A percentile compares a stretch with the other conserved stretches of the same genome.
Conservation (phyloP, 2,113 vertebrate genomes). For the Tauraco erythrolophus region DNA sequence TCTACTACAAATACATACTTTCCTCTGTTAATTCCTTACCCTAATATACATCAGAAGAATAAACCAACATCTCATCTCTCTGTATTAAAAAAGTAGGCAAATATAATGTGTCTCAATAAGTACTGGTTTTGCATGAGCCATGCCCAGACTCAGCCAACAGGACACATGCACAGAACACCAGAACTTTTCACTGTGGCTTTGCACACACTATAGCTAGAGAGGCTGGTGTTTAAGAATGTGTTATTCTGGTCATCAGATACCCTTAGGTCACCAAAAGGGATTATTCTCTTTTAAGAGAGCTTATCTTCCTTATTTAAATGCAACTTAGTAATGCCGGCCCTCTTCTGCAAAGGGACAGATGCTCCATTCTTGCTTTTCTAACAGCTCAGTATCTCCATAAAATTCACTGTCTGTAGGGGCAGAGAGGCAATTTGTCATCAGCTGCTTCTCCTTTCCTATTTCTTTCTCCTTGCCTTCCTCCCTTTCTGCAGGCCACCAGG, state of each 20-base stretch:
- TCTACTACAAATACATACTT: not conserved
- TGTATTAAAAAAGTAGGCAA: not conserved
- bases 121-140: not conserved
- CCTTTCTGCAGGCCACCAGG: not conserved
- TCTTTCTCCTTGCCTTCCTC: not conserved
- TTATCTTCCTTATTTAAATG: not conserved
- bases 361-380: not conserved
- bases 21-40: not conserved
- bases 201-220: not conserved
- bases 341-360: not conserved
- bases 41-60: not conserved
- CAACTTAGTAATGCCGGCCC: not conserved
- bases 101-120: not conserved
- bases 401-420: not conserved
- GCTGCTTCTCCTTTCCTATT: not conserved
- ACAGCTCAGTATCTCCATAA: not conserved
- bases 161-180: not conserved
- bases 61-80: not conserved
- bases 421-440: not conserved
- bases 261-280: not conserved
- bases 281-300: not conserved
- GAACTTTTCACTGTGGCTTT: not conserved
- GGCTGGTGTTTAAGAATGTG: not conserved
- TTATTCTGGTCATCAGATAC: not conserved
- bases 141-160: not conserved